Conservation (phyloP, 2,888 invertebrate genomes). For the Drosophila rellima region DNA sequence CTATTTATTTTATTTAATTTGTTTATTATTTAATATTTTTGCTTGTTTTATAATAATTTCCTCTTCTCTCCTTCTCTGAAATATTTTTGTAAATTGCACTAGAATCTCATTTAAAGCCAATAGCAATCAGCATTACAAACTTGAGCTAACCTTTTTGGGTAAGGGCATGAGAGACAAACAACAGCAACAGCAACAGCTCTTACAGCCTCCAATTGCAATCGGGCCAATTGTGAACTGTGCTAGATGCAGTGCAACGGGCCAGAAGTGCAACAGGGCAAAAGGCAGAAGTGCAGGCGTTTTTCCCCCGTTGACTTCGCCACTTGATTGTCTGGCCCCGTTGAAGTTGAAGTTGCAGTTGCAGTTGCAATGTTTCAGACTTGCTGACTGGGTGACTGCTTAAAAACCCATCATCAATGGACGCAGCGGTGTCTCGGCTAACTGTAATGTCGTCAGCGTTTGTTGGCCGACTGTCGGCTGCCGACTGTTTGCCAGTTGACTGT, state of each 20-base stretch:
- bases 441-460: slow-evolving; percentile 73
- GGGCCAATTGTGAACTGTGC: slow-evolving; percentile 66
- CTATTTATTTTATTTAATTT: neutral
- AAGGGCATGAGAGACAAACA: slow-evolving; percentile 63
- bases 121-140: slow-evolving; percentile 29
- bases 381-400: slow-evolving; percentile 56
- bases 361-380: slow-evolving; percentile 11
- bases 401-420: slow-evolving; percentile 58
- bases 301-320: slow-evolving; percentile 17
- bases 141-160: slow-evolving; percentile 48
- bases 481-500: slow-evolving; percentile 41
- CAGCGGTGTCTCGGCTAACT: slow-evolving; percentile 67
- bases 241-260: slow-evolving; percentile 45
- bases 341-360: slow-evolving; percentile 16
- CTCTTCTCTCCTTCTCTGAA: neutral
- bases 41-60: too few relatives aligned
- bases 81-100: neutral
- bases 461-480: slow-evolving; percentile 36
- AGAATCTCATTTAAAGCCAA: slow-evolving; percentile 1
- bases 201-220: slow-evolving; percentile 49
- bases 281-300: neutral
- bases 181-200: slow-evolving; percentile 5
- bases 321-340: slow-evolving; percentile 19
- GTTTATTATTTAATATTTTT: neutral
- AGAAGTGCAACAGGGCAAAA: slow-evolving; percentile 1